Base-by-base conservation (phyloP, 2,113 vertebrate species). In the Hippocampus mohnikei region DNA sequence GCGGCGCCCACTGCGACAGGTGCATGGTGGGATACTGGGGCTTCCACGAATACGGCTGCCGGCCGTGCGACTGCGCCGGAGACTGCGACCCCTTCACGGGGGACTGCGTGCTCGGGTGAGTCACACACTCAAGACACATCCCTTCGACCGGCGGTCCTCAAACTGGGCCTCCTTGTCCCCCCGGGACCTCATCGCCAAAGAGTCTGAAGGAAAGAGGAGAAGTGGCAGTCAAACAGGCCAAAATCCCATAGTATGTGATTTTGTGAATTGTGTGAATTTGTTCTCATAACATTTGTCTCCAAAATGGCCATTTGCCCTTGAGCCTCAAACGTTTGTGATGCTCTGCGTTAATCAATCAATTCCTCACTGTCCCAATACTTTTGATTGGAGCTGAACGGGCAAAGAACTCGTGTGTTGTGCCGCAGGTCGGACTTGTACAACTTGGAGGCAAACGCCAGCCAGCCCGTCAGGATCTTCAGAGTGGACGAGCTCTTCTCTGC, bases 21-120 rank as follows among this genome's bases (percentile, higher is more conserved):
- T 99, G 97, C 79, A 95, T 97, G 87, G 93, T 95, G 11, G 95
- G 97, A 67, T 98, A 98, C 88, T 99, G 96, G 96, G 97, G 96
- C 70, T 96, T 98, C 1, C 87, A 94, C 8, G 85, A 93, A 20
- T 94, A 96, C 0, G 97, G 97, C 88, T 99, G 97, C 87, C 93
- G 88, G 3, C 95, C 96, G 1, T 98, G 97, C 13, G 91, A 94
- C 87, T 98, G 97, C 1, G 93, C 96, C 0, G 95, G 94, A 52
- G 94, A 91, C 88, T 99, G 97, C 0, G 95, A 99, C 80, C 93
- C 96, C 0, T 93, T 78, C 70, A 98, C 94, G 0, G 97, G 97
- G 0, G 94, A 96, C 90, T 99, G 97, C 72, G 85, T 75, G 88
- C 91, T 75, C 72, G 92, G 94, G 97, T 98, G 80, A 94, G 88